Percentiles rank a stretch among this genome's conserved stretches.
Conservation (phyloP, 2,888 invertebrate genomes). For the Lymantria dispar region DNA sequence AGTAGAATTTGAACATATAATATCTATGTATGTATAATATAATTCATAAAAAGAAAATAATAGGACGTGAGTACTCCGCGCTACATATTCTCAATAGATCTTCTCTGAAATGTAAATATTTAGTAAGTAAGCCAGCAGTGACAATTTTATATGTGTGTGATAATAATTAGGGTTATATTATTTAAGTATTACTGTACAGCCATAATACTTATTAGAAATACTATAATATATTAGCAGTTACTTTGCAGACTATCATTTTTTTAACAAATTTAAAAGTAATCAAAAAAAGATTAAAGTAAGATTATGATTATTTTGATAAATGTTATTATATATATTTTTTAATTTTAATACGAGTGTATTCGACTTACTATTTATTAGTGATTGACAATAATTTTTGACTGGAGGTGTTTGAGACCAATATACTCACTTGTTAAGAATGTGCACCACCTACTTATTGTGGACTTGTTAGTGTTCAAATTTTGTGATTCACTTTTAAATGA, state of each 20-base stretch:
- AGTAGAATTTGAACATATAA: no score
- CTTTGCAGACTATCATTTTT: background rate
- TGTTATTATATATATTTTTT: background rate
- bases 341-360: background rate
- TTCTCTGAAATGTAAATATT: background rate
- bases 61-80: no score
- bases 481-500: no score
- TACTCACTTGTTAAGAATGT: constrained; percentile 40
- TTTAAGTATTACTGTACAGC: constrained; percentile 7
- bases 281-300: background rate
- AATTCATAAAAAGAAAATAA: no score
- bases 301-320: background rate
- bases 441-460: constrained; percentile 26
- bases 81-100: background rate
- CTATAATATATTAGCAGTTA: background rate
- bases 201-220: constrained; percentile 4
- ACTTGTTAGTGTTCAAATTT: no score
- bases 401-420: constrained; percentile 38
- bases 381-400: constrained; percentile 42
- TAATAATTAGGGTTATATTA: constrained; percentile 1
- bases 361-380: background rate
- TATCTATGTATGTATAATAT: no score
- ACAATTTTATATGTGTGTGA: background rate
- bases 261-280: background rate
- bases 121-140: background rate